Evolutionary conservation across 2,113 vertebrate species (phyloP), one percentile per base, ranked within the genome.

Genomic region (Chaenocephalus aceratus): DNA sequence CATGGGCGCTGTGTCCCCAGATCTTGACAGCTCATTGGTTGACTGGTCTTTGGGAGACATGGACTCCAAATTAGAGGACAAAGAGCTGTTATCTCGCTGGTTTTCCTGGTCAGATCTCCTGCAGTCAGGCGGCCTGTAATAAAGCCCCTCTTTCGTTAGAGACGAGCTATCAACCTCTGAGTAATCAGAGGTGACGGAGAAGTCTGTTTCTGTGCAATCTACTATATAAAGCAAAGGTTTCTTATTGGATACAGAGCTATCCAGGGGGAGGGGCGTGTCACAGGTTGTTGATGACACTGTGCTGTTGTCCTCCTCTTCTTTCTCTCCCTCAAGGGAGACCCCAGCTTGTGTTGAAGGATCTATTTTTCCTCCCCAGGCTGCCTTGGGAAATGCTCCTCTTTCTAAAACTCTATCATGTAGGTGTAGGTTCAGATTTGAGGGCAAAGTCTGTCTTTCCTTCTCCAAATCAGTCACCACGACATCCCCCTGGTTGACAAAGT

Each of bases 191-290:
- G 95, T 94, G 86, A 98, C 94, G 1, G 97, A 98, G 90, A 96
- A 97, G 91, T 99, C 97, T 0, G 96, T 96, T 75, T 98, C 97
- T 0, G 97, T 97, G 86, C 92, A 95, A 88, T 95, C 95, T 13
- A 92, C 3, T 48, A 95, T 61, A 16, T 90, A 95, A 58, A 95
- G 91, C 66, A 74, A 0, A 1, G 94, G 84, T 23, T 96, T 96
- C 89, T 93, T 95, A 66, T 86, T 93, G 82, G 94, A 96, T 66
- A 91, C 66, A 2, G 94, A 93, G 15, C 94, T 94, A 74, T 95
- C 95, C 59, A 94, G 45, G 10, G 96, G 96, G 44, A 92, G 56
- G 0, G 90, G 88, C 1, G 94, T 96, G 48, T 91, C 87, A 3
- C 93, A 95, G 83, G 94, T 94, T 21, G 94, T 94, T 41, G 96